Conservation (phyloP, 1,140 invertebrate genomes). For the Zaprionus taronus region DNA sequence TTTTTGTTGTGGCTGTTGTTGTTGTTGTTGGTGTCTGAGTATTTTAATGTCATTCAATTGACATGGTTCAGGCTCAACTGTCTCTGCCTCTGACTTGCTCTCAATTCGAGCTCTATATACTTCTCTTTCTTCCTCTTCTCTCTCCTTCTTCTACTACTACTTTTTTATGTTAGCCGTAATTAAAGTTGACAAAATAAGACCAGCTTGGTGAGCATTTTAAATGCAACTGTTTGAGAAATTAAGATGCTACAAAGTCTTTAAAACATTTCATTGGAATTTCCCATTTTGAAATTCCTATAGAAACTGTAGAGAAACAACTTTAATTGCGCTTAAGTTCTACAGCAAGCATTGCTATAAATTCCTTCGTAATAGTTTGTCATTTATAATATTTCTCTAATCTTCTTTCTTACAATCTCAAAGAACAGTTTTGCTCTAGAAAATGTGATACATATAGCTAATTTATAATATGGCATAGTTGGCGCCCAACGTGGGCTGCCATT, state of each 20-base stretch:
- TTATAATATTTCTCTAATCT: neutral
- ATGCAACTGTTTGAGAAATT: slow-evolving; percentile 31
- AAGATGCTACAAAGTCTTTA: neutral
- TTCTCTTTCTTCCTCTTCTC: neutral
- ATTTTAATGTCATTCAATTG: slow-evolving; percentile 79
- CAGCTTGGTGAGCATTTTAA: slow-evolving; percentile 38
- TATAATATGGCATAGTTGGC: neutral
- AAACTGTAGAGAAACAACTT: too few relatives aligned
- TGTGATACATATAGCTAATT: slow-evolving; percentile 24
- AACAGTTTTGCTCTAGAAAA: slow-evolving; percentile 3
- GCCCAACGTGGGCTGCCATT: neutral
- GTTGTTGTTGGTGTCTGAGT: slow-evolving; percentile 51
- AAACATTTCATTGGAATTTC: neutral
- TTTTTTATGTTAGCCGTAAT: slow-evolving; percentile 67
- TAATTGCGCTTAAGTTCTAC: too few relatives aligned
- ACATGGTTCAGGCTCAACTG: slow-evolving; percentile 61
- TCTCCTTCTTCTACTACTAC: slow-evolving; percentile 7
- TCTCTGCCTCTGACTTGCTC: slow-evolving; percentile 22
- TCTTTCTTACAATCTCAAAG: neutral
- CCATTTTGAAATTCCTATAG: neutral
- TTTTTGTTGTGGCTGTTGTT: neutral
- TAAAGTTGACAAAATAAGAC: slow-evolving; percentile 72
- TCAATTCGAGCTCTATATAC: slow-evolving; percentile 1
- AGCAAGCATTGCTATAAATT: neutral
- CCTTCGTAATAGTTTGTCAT: slow-evolving; percentile 2